Percentiles rank a stretch among this genome's conserved stretches.
Evolutionary conservation across 1,140 invertebrate species (phyloP).

Genomic region (Drosophila mauritiana): DNA sequence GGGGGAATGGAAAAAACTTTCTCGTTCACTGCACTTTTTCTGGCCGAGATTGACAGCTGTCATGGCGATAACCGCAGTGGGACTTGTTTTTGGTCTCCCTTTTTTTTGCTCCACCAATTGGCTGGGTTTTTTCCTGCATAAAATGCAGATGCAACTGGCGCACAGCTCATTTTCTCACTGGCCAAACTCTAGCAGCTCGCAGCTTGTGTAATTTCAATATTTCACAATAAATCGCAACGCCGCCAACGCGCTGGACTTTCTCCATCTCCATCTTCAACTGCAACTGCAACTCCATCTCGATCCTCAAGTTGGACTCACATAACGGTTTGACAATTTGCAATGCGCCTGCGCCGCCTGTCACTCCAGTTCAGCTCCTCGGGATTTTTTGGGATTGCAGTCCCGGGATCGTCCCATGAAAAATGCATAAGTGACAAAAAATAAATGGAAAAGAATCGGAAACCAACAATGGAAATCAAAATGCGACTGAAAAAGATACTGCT

Average conservation of each 20-base stretch:
- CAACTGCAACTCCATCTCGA: constrained; percentile 33
- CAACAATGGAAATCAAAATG: constrained; percentile 58
- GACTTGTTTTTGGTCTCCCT: constrained; percentile 50
- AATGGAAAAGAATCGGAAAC: constrained; percentile 14
- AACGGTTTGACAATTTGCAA: constrained; percentile 78
- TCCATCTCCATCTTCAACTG: constrained; percentile 20
- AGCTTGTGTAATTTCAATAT: constrained; percentile 78
- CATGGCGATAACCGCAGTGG: constrained; percentile 77
- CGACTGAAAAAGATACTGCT: constrained; percentile 62
- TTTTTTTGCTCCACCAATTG: constrained; percentile 5
- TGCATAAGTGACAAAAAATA: constrained; percentile 64
- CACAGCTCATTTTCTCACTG: constrained; percentile 72
- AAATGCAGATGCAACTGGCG: constrained; percentile 72
- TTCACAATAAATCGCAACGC: constrained; percentile 77
- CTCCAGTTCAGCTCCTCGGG: constrained; percentile 23
- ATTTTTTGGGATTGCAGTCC: constrained; percentile 15
- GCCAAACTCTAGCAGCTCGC: constrained; percentile 1
- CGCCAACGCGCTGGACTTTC: constrained; percentile 70
- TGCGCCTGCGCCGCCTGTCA: constrained; percentile 49
- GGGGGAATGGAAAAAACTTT: constrained; percentile 44
- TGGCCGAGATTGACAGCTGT: constrained; percentile 76
- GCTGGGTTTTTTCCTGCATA: constrained; percentile 46
- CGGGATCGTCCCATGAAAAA: constrained; percentile 63
- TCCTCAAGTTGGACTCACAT: constrained; percentile 38
- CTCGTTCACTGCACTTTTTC: constrained; percentile 30